These are phyloP conservation scores for Pelecanoides urinatrix DNA, from an alignment of 2,113 vertebrate species.

Conservation along the genomic window DNA sequence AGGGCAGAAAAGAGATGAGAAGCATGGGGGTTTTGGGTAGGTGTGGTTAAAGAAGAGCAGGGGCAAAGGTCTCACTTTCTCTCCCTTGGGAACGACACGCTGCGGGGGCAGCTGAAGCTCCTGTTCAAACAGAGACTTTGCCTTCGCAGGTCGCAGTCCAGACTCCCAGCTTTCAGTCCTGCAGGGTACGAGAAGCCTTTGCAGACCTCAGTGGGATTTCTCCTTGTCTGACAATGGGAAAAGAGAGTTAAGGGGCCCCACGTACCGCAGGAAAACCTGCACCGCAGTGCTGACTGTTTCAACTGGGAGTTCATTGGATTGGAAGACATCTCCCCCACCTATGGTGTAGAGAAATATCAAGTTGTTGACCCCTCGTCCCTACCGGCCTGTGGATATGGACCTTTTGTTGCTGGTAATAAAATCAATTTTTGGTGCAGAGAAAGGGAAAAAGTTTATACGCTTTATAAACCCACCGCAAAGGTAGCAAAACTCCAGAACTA, in stretches of 20 bases:
- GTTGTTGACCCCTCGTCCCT: not conserved
- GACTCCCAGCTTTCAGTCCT: not conserved
- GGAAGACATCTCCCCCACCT: not conserved
- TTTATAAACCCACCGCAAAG: not conserved
- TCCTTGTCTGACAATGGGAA: fast-evolving
- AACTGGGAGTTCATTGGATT: not conserved
- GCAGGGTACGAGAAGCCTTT: not conserved
- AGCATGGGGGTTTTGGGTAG: not conserved
- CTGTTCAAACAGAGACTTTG: not conserved
- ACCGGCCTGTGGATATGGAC: not conserved
- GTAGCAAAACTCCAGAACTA: not conserved
- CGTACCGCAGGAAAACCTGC: fast-evolving
- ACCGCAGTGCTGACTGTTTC: fast-evolving
- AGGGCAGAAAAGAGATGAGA: not conserved
- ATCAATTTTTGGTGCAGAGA: not conserved
- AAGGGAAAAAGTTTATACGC: not conserved
- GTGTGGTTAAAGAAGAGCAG: not conserved
- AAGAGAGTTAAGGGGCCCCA: not conserved
- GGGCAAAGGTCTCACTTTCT: not conserved
- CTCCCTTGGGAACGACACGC: not conserved
- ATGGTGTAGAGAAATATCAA: not conserved
- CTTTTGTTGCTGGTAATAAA: not conserved
- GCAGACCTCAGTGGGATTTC: not conserved
- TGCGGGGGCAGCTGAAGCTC: not conserved
- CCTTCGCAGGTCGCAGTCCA: not conserved